phyloP scores from a whole-genome alignment of 2,113 vertebrate genomes.

The Pleuronectes platessa region DNA sequence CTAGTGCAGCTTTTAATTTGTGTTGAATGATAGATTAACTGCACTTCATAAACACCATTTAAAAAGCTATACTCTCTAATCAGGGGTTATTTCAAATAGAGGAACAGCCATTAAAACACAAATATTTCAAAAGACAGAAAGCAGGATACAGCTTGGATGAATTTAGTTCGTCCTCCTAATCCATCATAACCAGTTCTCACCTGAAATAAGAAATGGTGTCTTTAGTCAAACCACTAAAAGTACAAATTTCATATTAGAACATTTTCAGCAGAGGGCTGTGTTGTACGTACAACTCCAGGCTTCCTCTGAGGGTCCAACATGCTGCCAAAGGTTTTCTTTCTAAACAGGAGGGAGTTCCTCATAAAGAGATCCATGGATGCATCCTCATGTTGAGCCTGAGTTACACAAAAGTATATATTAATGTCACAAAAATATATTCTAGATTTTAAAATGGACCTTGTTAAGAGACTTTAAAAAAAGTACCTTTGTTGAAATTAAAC shows the following conservation, averaged over 20 bases:
- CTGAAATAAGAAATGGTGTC: constrained; percentile 76
- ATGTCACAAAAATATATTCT: background rate
- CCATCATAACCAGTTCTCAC: constrained; percentile 92
- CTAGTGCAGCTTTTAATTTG: too few species aligned
- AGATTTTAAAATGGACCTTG: background rate
- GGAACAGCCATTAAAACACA: background rate
- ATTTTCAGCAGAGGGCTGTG: too few species aligned
- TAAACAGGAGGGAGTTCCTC: constrained; percentile 88
- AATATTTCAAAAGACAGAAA: background rate
- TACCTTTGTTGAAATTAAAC: constrained; percentile 67
- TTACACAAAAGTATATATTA: background rate
- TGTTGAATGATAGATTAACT: too few species aligned
- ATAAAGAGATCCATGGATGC: constrained; percentile 85
- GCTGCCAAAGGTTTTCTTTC: constrained; percentile 83
- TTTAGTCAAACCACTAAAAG: background rate
- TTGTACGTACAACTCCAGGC: constrained; percentile 81
- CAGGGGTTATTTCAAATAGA: background rate
- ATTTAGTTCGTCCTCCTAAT: constrained; percentile 94
- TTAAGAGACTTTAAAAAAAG: background rate
- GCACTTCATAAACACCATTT: background rate
- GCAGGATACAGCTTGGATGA: constrained; percentile 96
- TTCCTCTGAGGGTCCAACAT: constrained; percentile 79
- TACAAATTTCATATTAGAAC: background rate
- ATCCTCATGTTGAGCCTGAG: constrained; percentile 72
- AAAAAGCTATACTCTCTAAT: background rate